These are phyloP conservation scores for Podarcis muralis DNA, from an alignment of 2,113 vertebrate genomes.

Conservation along the genomic window DNA sequence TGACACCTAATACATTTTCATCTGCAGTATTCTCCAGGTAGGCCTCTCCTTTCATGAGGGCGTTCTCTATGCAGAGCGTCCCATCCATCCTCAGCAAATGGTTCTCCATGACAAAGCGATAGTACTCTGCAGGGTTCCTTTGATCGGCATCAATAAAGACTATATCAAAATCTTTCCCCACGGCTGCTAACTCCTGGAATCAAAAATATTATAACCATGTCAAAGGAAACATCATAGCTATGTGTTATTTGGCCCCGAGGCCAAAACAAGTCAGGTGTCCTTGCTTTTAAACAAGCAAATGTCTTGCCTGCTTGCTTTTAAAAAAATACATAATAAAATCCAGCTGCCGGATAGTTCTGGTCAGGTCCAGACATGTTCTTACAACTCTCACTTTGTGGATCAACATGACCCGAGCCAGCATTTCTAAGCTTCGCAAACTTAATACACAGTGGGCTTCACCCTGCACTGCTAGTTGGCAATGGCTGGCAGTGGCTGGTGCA, in stretches of 20 bases:
- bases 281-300: slow-evolving; percentile 12
- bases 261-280: slow-evolving; percentile 26
- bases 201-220: slow-evolving; percentile 37
- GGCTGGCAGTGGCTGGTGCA: neutral
- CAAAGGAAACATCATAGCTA: slow-evolving; percentile 48
- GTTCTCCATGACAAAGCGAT: slow-evolving; percentile 83
- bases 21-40: slow-evolving; percentile 78
- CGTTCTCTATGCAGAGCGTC: slow-evolving; percentile 81
- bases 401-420: neutral
- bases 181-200: slow-evolving; percentile 75
- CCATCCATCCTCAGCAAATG: slow-evolving; percentile 79
- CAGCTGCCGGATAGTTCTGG: neutral
- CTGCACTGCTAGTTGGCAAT: neutral
- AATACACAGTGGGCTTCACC: neutral
- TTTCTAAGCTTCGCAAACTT: neutral
- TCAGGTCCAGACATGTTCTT: neutral
- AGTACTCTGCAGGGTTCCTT: slow-evolving; percentile 81
- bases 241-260: slow-evolving; percentile 17
- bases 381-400: neutral
- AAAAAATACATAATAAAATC: neutral
- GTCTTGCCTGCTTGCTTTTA: slow-evolving; percentile 1
- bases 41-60: slow-evolving; percentile 81
- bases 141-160: slow-evolving; percentile 86
- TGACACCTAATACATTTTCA: slow-evolving; percentile 78
- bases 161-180: slow-evolving; percentile 80